Percentiles rank a stretch among this genome's conserved stretches.
Evolutionary conservation across 2,113 vertebrate genomes (phyloP).

Genomic region (Varanus komodoensis): DNA sequence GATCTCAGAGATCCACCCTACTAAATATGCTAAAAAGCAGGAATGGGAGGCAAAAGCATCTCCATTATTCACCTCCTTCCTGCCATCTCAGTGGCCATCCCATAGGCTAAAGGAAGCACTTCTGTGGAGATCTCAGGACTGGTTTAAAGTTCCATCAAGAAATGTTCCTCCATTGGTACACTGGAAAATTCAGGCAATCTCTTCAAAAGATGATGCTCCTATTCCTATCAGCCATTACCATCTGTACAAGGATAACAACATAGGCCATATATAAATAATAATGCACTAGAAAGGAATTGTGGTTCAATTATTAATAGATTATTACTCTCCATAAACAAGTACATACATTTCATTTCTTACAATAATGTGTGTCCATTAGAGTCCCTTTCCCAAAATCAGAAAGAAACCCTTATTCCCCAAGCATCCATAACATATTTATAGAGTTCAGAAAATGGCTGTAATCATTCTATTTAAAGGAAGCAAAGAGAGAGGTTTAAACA

Average conservation of each 20-base stretch:
- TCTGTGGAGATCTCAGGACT: neutral
- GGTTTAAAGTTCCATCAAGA: neutral
- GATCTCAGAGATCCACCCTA: too few relatives aligned
- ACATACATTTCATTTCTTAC: conserved; percentile 36
- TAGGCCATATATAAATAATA: conserved; percentile 4
- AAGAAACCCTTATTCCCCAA: conserved; percentile 1
- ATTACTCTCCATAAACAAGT: conserved; percentile 46
- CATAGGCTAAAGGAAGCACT: neutral
- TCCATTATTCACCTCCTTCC: too few relatives aligned
- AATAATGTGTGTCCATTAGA: conserved; percentile 23
- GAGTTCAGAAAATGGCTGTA: conserved; percentile 27
- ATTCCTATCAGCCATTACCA: neutral
- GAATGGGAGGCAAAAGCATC: too few relatives aligned
- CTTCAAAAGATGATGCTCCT: conserved; percentile 40
- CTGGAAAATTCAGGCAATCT: neutral
- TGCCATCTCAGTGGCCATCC: too few relatives aligned
- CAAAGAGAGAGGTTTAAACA: conserved; percentile 6
- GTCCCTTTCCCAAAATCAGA: conserved; percentile 46
- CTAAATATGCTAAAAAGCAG: too few relatives aligned
- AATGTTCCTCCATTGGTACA: conserved; percentile 31
- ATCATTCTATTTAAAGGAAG: conserved; percentile 36
- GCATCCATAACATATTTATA: conserved; percentile 34
- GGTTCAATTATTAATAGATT: conserved; percentile 49
- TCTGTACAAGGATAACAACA: conserved; percentile 9
- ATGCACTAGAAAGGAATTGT: conserved; percentile 1